A percentile compares a stretch with the other conserved stretches of the same genome.
phyloP scores from a whole-genome alignment of 2,888 invertebrate genomes.

The Drosophila niveifrons region DNA sequence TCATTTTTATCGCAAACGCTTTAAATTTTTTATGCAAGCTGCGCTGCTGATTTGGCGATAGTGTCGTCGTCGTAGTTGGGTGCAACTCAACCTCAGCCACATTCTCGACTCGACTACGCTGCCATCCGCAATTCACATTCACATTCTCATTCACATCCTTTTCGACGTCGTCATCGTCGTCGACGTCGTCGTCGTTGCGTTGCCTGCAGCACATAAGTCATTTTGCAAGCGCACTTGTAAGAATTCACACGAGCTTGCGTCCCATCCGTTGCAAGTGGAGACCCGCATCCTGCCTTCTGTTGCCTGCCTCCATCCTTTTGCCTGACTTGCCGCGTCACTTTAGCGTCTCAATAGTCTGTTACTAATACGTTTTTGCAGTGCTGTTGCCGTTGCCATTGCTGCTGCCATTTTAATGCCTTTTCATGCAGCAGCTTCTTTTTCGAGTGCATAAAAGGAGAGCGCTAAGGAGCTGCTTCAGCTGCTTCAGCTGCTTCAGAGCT shows the following conservation, averaged over 20 bases:
- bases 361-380: conserved; percentile 74
- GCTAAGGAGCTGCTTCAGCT: conserved; percentile 53
- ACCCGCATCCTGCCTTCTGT: conserved; percentile 32
- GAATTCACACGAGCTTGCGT: conserved; percentile 72
- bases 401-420: conserved; percentile 76
- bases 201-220: conserved; percentile 77
- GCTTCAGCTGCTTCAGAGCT: conserved; percentile 44
- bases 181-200: conserved; percentile 2
- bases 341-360: conserved; percentile 80
- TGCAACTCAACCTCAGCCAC: not conserved
- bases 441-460: conserved; percentile 72
- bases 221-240: conserved; percentile 76
- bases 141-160: not conserved
- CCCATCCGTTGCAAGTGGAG: conserved; percentile 45
- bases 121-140: conserved; percentile 2
- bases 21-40: conserved; percentile 76
- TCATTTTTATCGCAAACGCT: conserved; percentile 70
- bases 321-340: conserved; percentile 49
- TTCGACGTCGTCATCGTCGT: conserved; percentile 8
- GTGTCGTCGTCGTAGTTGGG: conserved; percentile 72
- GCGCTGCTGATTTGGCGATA: conserved; percentile 79
- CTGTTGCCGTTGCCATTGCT: conserved; percentile 1
- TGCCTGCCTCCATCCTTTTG: not conserved
- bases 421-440: conserved; percentile 76
- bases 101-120: not conserved